phyloP scores from a whole-genome alignment of 2,113 vertebrate genomes.

The Guaruba guarouba region DNA sequence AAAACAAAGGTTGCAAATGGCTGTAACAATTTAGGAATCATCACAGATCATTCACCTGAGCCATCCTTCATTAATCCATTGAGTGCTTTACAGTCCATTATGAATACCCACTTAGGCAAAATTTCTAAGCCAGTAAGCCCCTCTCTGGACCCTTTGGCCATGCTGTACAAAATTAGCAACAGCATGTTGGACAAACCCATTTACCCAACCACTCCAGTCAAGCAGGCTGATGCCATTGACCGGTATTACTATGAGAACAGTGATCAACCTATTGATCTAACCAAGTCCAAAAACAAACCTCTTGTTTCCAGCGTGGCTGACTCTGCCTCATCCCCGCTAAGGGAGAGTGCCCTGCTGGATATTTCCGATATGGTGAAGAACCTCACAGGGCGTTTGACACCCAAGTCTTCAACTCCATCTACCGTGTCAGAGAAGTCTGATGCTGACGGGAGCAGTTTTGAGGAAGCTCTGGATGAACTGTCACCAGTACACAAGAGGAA shows the following conservation, averaged over 20 bases:
- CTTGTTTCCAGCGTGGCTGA: conserved; percentile 81
- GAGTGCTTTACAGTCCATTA: conserved; percentile 96
- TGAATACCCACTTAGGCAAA: conserved; percentile 98
- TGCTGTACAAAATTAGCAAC: conserved; percentile 96
- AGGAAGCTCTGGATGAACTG: conserved; percentile 93
- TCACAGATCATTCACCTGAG: conserved; percentile 94
- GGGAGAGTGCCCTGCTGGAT: conserved; percentile 97
- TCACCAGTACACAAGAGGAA: conserved; percentile 95
- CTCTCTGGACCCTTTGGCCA: conserved; percentile 89
- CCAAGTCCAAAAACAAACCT: conserved; percentile 91
- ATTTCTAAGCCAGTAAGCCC: conserved; percentile 90
- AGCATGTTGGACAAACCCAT: conserved; percentile 95
- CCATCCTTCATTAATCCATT: conserved; percentile 93
- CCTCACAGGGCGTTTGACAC: conserved; percentile 93
- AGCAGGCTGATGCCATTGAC: conserved; percentile 82
- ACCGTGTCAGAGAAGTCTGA: conserved; percentile 94
- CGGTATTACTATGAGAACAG: conserved; percentile 87
- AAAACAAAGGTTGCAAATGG: conserved; percentile 88
- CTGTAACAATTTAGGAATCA: conserved; percentile 89
- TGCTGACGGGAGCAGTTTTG: conserved; percentile 89
- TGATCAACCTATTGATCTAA: conserved; percentile 97
- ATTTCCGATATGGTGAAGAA: conserved; percentile 99
- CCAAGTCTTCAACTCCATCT: conserved; percentile 96
- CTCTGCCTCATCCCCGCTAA: conserved; percentile 82
- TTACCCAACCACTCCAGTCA: conserved; percentile 82